These are phyloP conservation scores for Morpho helenor DNA, from an alignment of 2,888 invertebrate genomes.

Conservation along the genomic window DNA sequence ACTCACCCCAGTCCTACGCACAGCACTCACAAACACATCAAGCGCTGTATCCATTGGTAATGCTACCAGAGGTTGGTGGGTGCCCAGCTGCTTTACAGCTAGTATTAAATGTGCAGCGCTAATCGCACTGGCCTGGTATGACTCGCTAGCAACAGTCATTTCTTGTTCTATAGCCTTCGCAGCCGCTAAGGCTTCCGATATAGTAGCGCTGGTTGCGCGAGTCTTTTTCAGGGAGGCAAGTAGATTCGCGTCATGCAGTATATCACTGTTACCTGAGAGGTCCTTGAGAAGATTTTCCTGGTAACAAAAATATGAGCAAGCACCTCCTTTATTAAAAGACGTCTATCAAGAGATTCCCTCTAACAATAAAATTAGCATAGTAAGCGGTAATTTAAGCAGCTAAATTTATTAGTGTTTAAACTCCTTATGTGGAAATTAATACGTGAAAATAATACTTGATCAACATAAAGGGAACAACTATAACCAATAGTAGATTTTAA, in stretches of 20 bases:
- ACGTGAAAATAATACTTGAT: too few species aligned
- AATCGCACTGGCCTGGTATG: slow-evolving; percentile 33
- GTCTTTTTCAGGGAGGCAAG: slow-evolving; percentile 73
- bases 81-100: slow-evolving; percentile 48
- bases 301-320: background rate
- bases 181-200: slow-evolving; percentile 61
- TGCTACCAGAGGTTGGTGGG: slow-evolving; percentile 62
- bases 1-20: slow-evolving; percentile 43
- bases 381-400: too few species aligned
- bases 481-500: too few species aligned
- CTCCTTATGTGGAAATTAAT: too few species aligned
- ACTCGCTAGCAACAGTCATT: slow-evolving; percentile 35
- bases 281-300: slow-evolving; percentile 65
- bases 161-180: slow-evolving; percentile 58
- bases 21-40: slow-evolving; percentile 66
- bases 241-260: slow-evolving; percentile 65
- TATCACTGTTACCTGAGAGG: slow-evolving; percentile 59
- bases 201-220: slow-evolving; percentile 69
- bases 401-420: too few species aligned
- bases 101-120: slow-evolving; percentile 62
- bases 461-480: too few species aligned
- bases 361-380: too few species aligned
- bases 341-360: too few species aligned
- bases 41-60: slow-evolving; percentile 68
- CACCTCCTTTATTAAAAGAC: too few species aligned